These are phyloP conservation scores for Drosophila persimilis DNA, from an alignment of 1,140 invertebrate species.

Conservation along the genomic window DNA sequence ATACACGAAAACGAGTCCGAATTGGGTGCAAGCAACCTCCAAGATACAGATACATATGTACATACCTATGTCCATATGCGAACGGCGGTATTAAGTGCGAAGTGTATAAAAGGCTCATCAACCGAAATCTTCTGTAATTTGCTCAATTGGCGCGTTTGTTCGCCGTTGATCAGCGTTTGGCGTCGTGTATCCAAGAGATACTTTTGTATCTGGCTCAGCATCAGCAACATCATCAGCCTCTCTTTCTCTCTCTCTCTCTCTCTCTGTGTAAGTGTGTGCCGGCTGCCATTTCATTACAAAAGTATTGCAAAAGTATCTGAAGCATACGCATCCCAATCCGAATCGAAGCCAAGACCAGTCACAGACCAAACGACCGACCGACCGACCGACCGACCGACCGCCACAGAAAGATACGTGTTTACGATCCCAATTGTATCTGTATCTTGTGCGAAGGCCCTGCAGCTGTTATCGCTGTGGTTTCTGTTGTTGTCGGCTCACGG, in stretches of 20 bases:
- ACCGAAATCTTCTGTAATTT: slow-evolving; percentile 78
- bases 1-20: slow-evolving; percentile 38
- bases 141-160: slow-evolving; percentile 68
- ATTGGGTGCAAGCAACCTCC: slow-evolving; percentile 47
- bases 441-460: slow-evolving; percentile 53
- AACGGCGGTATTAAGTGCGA: slow-evolving; percentile 22
- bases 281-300: slow-evolving; percentile 18
- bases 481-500: not conserved
- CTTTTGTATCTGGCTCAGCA: slow-evolving; percentile 28
- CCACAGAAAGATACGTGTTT: slow-evolving; percentile 19
- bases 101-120: slow-evolving; percentile 69
- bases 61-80: slow-evolving; percentile 14
- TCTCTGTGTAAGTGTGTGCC: slow-evolving; percentile 49
- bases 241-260: slow-evolving; percentile 5
- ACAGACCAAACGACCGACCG: too few relatives aligned
- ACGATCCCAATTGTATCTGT: slow-evolving; percentile 31
- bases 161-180: slow-evolving; percentile 44
- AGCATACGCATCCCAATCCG: slow-evolving; percentile 33
- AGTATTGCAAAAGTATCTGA: slow-evolving; percentile 36
- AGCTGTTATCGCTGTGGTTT: slow-evolving; percentile 48
- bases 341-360: slow-evolving; percentile 3
- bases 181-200: slow-evolving; percentile 72
- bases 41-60: slow-evolving; percentile 8
- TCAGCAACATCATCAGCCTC: not conserved
- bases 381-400: too few relatives aligned